Percentiles rank a stretch among this genome's conserved stretches.
These are phyloP conservation scores for Lumbricus terrestris DNA, from an alignment of 2,888 invertebrate species.

Conservation along the genomic window DNA sequence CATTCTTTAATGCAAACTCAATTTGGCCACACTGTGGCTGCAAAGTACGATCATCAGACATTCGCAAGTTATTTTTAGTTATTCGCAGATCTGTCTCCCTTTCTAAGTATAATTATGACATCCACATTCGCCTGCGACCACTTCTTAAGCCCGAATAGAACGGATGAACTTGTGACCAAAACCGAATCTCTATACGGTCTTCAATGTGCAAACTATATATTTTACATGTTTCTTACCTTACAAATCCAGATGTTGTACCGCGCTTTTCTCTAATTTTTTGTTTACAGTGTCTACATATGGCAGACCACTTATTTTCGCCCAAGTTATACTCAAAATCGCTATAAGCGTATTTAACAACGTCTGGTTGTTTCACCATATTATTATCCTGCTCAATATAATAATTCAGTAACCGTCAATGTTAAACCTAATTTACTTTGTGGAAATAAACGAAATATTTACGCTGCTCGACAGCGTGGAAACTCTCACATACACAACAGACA, in stretches of 20 bases:
- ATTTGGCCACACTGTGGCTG: too few relatives aligned
- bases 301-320: background rate
- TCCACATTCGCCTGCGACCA: too few relatives aligned
- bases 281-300: background rate
- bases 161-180: too few relatives aligned
- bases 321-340: background rate
- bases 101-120: too few relatives aligned
- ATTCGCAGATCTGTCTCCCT: too few relatives aligned
- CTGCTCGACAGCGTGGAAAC: background rate
- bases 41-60: too few relatives aligned
- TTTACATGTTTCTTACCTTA: background rate
- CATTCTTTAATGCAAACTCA: too few relatives aligned
- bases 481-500: background rate
- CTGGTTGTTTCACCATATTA: background rate
- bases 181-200: too few relatives aligned
- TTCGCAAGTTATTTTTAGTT: too few relatives aligned
- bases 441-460: background rate
- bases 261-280: background rate
- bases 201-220: too few relatives aligned
- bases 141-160: too few relatives aligned
- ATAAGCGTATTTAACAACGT: background rate
- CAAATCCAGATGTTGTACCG: background rate
- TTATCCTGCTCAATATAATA: background rate
- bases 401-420: background rate
- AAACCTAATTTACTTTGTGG: background rate